A percentile compares a stretch with the other conserved stretches of the same genome.
These are phyloP conservation scores for Ailuropoda melanoleuca DNA, from an alignment of 2,113 vertebrate genomes.

Conservation along the genomic window DNA sequence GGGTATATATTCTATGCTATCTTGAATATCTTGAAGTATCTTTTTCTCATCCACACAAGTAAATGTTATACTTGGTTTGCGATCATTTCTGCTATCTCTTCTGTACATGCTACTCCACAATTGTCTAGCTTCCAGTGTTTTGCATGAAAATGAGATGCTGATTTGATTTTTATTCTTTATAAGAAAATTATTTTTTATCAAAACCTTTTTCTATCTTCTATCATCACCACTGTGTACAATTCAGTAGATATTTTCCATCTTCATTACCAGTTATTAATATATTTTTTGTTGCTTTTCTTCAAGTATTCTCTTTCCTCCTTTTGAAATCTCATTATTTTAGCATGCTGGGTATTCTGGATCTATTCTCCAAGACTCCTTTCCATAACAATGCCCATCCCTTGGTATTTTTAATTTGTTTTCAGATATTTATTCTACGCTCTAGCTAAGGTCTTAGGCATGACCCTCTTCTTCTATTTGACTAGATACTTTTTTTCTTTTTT, in stretches of 20 bases:
- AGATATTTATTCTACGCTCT: background rate
- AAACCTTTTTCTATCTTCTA: background rate
- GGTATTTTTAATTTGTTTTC: background rate
- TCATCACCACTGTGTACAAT: background rate
- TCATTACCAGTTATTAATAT: background rate
- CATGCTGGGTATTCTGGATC: background rate
- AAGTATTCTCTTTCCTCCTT: background rate
- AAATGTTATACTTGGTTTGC: background rate
- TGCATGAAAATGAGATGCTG: background rate
- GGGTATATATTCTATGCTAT: background rate
- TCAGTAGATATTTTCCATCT: background rate
- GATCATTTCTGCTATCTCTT: background rate
- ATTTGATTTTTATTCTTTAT: background rate
- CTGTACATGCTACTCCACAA: background rate
- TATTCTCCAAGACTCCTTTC: background rate
- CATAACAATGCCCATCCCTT: background rate
- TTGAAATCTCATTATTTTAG: background rate
- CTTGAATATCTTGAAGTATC: background rate
- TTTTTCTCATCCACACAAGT: background rate
- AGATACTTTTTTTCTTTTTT: background rate
- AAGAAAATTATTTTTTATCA: background rate
- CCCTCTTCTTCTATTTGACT: background rate
- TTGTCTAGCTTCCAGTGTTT: background rate
- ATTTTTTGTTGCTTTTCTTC: background rate
- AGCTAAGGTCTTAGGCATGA: background rate